A percentile compares a stretch with the other conserved stretches of the same genome.
Conservation (phyloP, 1,140 invertebrate species). For the Bombus polaris region DNA sequence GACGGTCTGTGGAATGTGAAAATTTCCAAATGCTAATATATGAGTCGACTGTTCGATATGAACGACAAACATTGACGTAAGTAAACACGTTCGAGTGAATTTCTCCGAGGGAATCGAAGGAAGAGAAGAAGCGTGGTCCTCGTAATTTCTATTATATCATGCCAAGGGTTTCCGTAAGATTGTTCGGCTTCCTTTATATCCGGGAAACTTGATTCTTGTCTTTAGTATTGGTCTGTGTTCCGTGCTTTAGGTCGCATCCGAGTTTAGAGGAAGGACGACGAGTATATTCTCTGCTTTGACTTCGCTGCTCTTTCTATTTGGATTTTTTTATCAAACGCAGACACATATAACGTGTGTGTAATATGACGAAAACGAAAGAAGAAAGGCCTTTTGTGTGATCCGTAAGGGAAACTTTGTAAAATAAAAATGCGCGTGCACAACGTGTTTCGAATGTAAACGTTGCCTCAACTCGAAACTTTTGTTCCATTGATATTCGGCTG, state of each 20-base stretch:
- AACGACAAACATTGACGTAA: no score
- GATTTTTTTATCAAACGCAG: neutral
- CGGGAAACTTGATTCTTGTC: slow-evolving; percentile 61
- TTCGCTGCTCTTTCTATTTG: neutral
- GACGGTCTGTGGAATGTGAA: neutral
- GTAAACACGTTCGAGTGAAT: neutral
- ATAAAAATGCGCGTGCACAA: slow-evolving; percentile 8
- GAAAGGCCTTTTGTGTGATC: slow-evolving; percentile 12
- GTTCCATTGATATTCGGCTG: neutral
- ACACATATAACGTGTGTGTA: neutral
- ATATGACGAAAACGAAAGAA: slow-evolving; percentile 30
- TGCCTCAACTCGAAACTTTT: neutral
- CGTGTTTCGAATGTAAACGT: neutral
- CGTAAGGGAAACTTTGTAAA: slow-evolving; percentile 9
- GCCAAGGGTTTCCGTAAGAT: slow-evolving; percentile 35
- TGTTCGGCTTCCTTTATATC: slow-evolving; percentile 47
- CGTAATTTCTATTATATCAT: slow-evolving; percentile 59
- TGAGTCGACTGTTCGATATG: no score
- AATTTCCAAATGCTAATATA: neutral
- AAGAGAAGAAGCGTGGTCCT: slow-evolving; percentile 18
- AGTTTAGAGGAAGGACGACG: slow-evolving; percentile 4
- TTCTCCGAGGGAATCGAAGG: slow-evolving; percentile 20
- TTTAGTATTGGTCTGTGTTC: slow-evolving; percentile 29
- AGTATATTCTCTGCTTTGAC: neutral
- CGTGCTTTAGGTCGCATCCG: slow-evolving; percentile 8